phyloP scores from a whole-genome alignment of 1,140 invertebrate genomes.

The Araneus ventricosus region DNA sequence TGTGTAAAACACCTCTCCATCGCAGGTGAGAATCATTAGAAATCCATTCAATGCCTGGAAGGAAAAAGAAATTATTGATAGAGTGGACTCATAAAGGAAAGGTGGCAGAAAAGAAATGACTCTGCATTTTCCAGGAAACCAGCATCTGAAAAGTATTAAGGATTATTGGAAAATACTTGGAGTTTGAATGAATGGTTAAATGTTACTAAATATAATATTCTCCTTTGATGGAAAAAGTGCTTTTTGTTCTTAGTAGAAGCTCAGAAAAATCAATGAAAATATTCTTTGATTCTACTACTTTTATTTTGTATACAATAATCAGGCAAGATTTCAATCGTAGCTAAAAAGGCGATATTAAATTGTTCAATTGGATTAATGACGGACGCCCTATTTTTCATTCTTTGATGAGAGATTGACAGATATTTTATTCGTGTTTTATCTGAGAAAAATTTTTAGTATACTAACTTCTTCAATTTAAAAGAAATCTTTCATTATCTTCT shows the following conservation, averaged over 20 bases:
- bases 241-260: neutral
- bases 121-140: neutral
- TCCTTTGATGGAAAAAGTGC: neutral
- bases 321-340: neutral
- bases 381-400: neutral
- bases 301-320: conserved; percentile 1
- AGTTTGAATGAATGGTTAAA: conserved; percentile 20
- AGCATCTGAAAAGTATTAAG: neutral
- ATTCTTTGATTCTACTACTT: conserved; percentile 1
- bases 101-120: neutral
- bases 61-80: conserved; percentile 75
- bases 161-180: neutral
- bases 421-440: too few species aligned
- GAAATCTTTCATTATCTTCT: too few species aligned
- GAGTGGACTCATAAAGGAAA: neutral
- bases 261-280: neutral
- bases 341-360: neutral
- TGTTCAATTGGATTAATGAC: neutral
- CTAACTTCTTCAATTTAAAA: too few species aligned
- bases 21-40: conserved; percentile 98
- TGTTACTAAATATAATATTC: conserved; percentile 3
- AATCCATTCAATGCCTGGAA: conserved; percentile 99
- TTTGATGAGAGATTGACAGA: too few species aligned
- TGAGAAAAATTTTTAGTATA: too few species aligned
- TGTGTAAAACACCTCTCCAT: conserved; percentile 99